A percentile compares a stretch with the other conserved stretches of the same genome.
Conservation (phyloP, 2,797 vertebrate species). For the Paramormyrops hopkinsi region DNA sequence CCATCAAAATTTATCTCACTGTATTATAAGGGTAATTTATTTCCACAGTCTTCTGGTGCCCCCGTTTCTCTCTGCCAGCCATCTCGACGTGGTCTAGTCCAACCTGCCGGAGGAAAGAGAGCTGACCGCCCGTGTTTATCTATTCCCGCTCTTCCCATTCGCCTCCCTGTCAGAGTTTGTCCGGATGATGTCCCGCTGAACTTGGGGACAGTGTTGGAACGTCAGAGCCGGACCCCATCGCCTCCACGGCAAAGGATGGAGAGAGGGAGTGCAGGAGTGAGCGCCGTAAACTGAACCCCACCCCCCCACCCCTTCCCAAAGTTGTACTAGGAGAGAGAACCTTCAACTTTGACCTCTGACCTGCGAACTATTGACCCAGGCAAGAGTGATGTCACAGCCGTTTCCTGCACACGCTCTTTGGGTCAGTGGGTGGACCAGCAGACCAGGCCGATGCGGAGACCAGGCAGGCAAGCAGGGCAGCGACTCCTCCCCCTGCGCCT, state of each 20-base stretch:
- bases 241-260: background rate
- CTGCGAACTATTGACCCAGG: conserved; percentile 34
- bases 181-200: conserved; percentile 95
- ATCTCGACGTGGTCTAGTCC: background rate
- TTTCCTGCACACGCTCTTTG: background rate
- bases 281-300: conserved; percentile 13
- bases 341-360: conserved; percentile 35
- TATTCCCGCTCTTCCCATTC: background rate
- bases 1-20: background rate
- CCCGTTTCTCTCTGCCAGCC: background rate
- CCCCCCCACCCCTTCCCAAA: conserved; percentile 14
- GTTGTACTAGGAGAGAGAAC: conserved; percentile 26
- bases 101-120: background rate
- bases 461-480: background rate
- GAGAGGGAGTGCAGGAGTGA: conserved; percentile 10
- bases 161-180: conserved; percentile 76
- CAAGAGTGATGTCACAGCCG: conserved; percentile 44
- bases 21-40: background rate
- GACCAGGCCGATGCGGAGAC: background rate
- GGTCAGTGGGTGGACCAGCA: background rate
- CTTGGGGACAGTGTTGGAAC: background rate
- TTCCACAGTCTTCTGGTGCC: background rate
- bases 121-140: background rate
- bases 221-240: background rate
- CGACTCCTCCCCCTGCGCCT: background rate